Percentiles rank a stretch among this genome's conserved stretches.
Evolutionary conservation across 2,797 vertebrate genomes (phyloP).

Genomic region (Sebastolobus alascanus): DNA sequence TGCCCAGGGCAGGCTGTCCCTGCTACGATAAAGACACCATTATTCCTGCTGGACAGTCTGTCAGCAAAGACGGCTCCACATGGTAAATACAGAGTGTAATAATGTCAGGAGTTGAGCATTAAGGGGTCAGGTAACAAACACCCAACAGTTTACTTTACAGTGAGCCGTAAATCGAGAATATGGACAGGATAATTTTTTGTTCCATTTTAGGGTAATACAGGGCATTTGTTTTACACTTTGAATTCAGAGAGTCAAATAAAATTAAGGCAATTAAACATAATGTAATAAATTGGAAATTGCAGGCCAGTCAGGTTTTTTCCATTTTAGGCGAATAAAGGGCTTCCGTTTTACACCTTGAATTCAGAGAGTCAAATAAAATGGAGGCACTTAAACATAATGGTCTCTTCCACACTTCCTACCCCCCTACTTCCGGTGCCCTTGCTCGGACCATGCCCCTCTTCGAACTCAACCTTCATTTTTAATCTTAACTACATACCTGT

Average conservation of each 20-base stretch:
- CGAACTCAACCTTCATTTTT: too few species aligned
- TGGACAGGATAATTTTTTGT: not conserved
- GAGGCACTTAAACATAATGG: not conserved
- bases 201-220: not conserved
- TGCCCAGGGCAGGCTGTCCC: slow-evolving; percentile 78
- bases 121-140: not conserved
- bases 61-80: slow-evolving; percentile 65
- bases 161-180: not conserved
- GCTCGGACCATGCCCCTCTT: too few species aligned
- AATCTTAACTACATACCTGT: too few species aligned
- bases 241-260: not conserved
- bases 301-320: not conserved
- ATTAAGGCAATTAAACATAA: not conserved
- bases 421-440: too few species aligned
- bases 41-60: slow-evolving; percentile 63
- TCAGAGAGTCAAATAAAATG: not conserved
- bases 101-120: not conserved
- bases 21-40: slow-evolving; percentile 84
- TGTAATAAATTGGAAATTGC: not conserved
- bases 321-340: not conserved
- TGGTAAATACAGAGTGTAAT: slow-evolving; percentile 70
- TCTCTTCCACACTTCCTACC: too few species aligned
- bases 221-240: not conserved
- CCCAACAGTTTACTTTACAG: not conserved
- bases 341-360: not conserved